These are phyloP conservation scores for Solenopsis fugax DNA, from an alignment of 1,140 invertebrate species.

Conservation along the genomic window DNA sequence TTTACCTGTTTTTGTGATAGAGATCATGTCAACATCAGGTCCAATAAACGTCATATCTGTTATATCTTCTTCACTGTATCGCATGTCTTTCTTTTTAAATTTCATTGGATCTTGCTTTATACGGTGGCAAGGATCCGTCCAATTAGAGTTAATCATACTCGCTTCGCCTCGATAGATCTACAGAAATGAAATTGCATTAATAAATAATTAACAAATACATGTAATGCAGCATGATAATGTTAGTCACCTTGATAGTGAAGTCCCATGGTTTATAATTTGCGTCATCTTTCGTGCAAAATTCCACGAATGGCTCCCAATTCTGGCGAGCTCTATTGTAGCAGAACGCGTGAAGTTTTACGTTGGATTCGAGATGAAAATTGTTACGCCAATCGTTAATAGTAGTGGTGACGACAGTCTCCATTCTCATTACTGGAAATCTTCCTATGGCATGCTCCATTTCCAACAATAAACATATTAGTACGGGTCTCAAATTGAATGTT, in stretches of 20 bases:
- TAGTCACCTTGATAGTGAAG: constrained; percentile 89
- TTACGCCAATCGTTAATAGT: constrained; percentile 80
- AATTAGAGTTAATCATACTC: constrained; percentile 88
- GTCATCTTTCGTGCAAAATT: constrained; percentile 90
- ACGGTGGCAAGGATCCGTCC: constrained; percentile 75
- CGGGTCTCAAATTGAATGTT: constrained; percentile 79
- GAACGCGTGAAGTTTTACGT: constrained; percentile 89
- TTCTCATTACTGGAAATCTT: constrained; percentile 80
- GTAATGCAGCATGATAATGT: neutral
- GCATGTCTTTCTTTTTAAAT: constrained; percentile 73
- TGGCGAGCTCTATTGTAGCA: constrained; percentile 92
- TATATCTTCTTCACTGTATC: constrained; percentile 79
- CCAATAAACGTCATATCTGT: constrained; percentile 85
- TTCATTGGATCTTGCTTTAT: constrained; percentile 72
- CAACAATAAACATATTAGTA: constrained; percentile 77
- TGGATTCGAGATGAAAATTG: constrained; percentile 80
- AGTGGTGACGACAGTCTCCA: constrained; percentile 76
- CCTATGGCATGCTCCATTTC: constrained; percentile 82
- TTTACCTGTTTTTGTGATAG: constrained; percentile 79
- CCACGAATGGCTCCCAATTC: constrained; percentile 93
- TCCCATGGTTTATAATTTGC: constrained; percentile 92
- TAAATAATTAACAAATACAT: constrained; percentile 25
- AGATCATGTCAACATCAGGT: constrained; percentile 73
- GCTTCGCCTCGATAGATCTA: constrained; percentile 88
- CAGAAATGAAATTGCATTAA: constrained; percentile 45